phyloP scores from a whole-genome alignment of 2,797 vertebrate species.

The Pseudotriccus pelzelni region DNA sequence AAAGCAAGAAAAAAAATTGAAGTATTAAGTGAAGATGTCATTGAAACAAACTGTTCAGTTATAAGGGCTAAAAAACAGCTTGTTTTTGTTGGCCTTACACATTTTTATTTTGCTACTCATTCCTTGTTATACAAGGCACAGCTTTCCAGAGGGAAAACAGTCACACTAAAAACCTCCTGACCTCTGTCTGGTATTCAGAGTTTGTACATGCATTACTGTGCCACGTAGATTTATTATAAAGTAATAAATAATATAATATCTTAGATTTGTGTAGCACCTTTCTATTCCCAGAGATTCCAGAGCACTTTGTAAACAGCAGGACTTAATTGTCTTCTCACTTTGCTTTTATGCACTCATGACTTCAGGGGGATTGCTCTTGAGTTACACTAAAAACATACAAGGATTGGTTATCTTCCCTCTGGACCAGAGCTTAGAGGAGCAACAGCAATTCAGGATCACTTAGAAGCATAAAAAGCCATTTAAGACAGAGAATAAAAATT shows the following conservation, averaged over 20 bases:
- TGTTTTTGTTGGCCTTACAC: background rate
- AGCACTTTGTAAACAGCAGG: constrained; percentile 21
- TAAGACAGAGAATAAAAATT: background rate
- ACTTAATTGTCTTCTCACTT: constrained; percentile 33
- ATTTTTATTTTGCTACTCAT: background rate
- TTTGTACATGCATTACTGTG: background rate
- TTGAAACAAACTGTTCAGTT: constrained; percentile 16
- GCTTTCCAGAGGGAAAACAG: background rate
- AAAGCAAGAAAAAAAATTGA: constrained; percentile 1
- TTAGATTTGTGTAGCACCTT: background rate
- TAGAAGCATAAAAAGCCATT: background rate
- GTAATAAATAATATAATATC: background rate
- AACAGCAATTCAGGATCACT: background rate
- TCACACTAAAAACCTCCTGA: background rate
- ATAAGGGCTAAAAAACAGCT: background rate
- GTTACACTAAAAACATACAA: constrained; percentile 13
- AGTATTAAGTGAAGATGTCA: constrained; percentile 30
- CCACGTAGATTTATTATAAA: background rate
- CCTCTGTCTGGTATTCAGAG: background rate
- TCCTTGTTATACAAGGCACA: background rate
- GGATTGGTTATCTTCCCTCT: background rate
- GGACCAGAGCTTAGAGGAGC: background rate
- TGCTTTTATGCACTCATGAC: background rate
- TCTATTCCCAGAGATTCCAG: constrained; percentile 40
- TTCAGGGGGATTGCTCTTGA: background rate